Evolutionary conservation across 2,888 invertebrate species (phyloP).

Genomic region (Apotomis turbidana): DNA sequence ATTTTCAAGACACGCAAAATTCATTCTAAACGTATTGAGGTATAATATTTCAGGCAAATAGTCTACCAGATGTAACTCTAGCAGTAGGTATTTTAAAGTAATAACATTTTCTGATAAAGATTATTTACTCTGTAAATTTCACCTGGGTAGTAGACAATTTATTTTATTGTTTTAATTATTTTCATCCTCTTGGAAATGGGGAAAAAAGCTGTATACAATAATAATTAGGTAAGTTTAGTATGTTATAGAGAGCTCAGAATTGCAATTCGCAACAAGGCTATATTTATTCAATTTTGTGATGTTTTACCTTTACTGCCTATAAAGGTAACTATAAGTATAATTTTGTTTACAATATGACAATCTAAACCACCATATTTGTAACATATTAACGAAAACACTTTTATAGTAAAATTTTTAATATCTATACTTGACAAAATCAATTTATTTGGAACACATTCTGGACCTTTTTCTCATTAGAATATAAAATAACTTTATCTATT

Average conservation of each 20-base stretch:
- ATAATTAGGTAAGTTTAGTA: constrained; percentile 31
- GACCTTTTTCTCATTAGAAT: constrained; percentile 63
- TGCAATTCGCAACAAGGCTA: constrained; percentile 38
- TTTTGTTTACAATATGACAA: constrained; percentile 49
- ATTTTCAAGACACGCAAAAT: constrained; percentile 78
- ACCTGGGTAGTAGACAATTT: constrained; percentile 50
- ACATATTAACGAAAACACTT: constrained; percentile 67
- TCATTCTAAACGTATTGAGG: constrained; percentile 80
- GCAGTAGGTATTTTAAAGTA: constrained; percentile 58
- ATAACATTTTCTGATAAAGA: constrained; percentile 64
- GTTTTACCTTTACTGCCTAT: constrained; percentile 42
- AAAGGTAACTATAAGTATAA: constrained; percentile 47
- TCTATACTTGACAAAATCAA: constrained; percentile 65
- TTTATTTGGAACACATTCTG: constrained; percentile 78
- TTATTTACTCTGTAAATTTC: constrained; percentile 57
- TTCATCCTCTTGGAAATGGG: constrained; percentile 62
- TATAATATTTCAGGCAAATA: constrained; percentile 78
- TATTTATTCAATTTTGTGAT: constrained; percentile 28
- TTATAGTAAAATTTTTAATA: constrained; percentile 64
- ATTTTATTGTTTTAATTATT: constrained; percentile 50
- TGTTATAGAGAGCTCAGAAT: constrained; percentile 43
- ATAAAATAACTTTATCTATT: constrained; percentile 44
- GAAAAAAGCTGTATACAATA: constrained; percentile 28
- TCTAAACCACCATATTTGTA: constrained; percentile 52
- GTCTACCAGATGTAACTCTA: constrained; percentile 69